A percentile compares a stretch with the other conserved stretches of the same genome.
phyloP scores from a whole-genome alignment of 2,888 invertebrate species.

The Platycnemis pennipes region DNA sequence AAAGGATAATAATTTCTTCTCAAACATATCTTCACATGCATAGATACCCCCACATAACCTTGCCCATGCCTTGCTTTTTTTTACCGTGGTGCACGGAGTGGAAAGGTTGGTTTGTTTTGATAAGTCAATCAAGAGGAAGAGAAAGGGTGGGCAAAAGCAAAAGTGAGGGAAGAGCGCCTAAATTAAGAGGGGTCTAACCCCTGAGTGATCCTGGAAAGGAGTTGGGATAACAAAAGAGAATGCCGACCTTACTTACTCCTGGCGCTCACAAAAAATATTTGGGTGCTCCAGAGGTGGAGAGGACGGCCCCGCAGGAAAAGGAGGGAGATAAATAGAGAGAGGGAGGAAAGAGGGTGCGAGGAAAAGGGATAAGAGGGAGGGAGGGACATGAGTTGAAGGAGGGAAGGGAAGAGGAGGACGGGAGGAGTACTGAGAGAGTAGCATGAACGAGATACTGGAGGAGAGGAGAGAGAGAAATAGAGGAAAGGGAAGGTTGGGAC shows the following conservation, averaged over 20 bases:
- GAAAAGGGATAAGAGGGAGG: background rate
- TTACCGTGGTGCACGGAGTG: background rate
- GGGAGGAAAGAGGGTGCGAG: background rate
- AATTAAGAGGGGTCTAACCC: conserved; percentile 48
- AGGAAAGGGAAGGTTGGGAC: background rate
- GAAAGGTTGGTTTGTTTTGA: conserved; percentile 46
- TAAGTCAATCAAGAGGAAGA: conserved; percentile 52
- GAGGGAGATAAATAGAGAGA: background rate
- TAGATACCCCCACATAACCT: too few species aligned
- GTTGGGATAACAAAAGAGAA: conserved; percentile 57
- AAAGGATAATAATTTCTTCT: too few species aligned
- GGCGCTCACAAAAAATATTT: background rate
- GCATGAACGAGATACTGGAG: background rate
- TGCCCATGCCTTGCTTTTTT: background rate
- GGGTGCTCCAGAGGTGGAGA: conserved; percentile 18
- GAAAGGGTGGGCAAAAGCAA: background rate
- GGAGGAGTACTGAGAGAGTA: background rate
- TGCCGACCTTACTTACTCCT: background rate
- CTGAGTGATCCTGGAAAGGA: conserved; percentile 49
- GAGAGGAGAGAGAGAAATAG: background rate
- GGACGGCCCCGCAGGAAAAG: background rate
- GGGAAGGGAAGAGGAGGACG: background rate
- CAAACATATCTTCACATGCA: too few species aligned
- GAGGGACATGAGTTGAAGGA: background rate
- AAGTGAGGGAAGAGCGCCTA: conserved; percentile 21